Evolutionary conservation across 2,113 vertebrate species (phyloP).

Genomic region (Pelobates fuscus): DNA sequence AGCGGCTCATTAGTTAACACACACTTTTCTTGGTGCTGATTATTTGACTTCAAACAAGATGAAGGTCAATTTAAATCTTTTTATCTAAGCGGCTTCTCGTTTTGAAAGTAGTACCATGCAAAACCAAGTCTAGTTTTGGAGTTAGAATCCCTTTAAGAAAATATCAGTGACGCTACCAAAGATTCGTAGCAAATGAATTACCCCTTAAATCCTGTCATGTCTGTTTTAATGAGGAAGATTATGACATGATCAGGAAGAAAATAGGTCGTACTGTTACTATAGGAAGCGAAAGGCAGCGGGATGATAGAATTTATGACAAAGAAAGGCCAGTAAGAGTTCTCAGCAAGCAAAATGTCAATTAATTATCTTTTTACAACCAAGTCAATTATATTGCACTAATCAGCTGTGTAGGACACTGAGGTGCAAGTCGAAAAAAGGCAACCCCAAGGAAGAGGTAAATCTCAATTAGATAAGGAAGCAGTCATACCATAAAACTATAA

Average conservation of each 20-base stretch:
- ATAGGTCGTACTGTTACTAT: constrained; percentile 67
- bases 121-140: neutral
- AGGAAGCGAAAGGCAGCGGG: constrained; percentile 54
- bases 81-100: neutral
- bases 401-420: constrained; percentile 68
- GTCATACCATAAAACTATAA: constrained; percentile 31
- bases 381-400: constrained; percentile 72
- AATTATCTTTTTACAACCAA: constrained; percentile 75
- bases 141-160: constrained; percentile 6
- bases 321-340: constrained; percentile 75
- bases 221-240: constrained; percentile 62
- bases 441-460: constrained; percentile 29
- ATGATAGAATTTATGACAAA: constrained; percentile 53
- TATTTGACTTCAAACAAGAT: no score
- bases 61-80: neutral
- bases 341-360: constrained; percentile 68
- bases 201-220: constrained; percentile 51
- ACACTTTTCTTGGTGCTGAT: no score
- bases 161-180: neutral
- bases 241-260: constrained; percentile 61
- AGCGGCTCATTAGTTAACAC: no score
- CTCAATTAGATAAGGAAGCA: constrained; percentile 22
- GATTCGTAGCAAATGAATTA: constrained; percentile 28
- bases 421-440: constrained; percentile 45
- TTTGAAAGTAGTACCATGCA: neutral